Evolutionary conservation across 2,888 invertebrate species (phyloP).

Genomic region (Cephus pygmeus): DNA sequence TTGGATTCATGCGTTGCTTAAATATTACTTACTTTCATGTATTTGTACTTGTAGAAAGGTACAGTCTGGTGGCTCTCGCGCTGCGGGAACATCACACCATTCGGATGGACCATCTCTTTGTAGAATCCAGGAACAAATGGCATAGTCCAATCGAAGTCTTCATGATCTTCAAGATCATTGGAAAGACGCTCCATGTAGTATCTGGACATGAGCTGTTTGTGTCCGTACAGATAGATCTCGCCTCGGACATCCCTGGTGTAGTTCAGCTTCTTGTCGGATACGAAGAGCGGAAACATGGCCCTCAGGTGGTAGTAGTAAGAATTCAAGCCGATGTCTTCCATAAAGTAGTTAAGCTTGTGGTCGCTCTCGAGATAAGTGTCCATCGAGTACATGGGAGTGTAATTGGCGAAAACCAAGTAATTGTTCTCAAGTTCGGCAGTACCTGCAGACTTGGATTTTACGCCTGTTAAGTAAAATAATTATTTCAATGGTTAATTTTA

Average conservation of each 20-base stretch:
- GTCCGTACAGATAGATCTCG: slow-evolving; percentile 61
- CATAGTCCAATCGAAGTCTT: slow-evolving; percentile 66
- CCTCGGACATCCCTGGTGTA: slow-evolving; percentile 69
- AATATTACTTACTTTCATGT: slow-evolving; percentile 4
- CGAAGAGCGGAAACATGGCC: slow-evolving; percentile 75
- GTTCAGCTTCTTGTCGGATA: slow-evolving; percentile 67
- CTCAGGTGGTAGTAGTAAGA: slow-evolving; percentile 77
- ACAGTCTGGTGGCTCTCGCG: slow-evolving; percentile 46
- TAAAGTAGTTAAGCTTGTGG: slow-evolving; percentile 75
- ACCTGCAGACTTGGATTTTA: slow-evolving; percentile 51
- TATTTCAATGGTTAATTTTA: too few species aligned
- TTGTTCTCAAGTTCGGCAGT: slow-evolving; percentile 52
- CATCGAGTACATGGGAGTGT: slow-evolving; percentile 69
- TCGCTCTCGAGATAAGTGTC: slow-evolving; percentile 68
- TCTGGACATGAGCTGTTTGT: slow-evolving; percentile 66
- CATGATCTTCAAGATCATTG: slow-evolving; percentile 65
- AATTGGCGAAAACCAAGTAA: slow-evolving; percentile 73
- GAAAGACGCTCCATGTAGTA: slow-evolving; percentile 68
- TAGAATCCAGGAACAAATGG: slow-evolving; percentile 67
- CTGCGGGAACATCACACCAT: slow-evolving; percentile 68
- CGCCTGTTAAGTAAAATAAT: too few species aligned
- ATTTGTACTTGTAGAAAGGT: slow-evolving; percentile 4
- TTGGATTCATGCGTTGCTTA: too few species aligned
- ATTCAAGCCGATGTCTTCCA: slow-evolving; percentile 77
- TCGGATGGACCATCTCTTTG: slow-evolving; percentile 68